Conservation (phyloP, 2,888 invertebrate species). For the Agonopterix alstromeriana region DNA sequence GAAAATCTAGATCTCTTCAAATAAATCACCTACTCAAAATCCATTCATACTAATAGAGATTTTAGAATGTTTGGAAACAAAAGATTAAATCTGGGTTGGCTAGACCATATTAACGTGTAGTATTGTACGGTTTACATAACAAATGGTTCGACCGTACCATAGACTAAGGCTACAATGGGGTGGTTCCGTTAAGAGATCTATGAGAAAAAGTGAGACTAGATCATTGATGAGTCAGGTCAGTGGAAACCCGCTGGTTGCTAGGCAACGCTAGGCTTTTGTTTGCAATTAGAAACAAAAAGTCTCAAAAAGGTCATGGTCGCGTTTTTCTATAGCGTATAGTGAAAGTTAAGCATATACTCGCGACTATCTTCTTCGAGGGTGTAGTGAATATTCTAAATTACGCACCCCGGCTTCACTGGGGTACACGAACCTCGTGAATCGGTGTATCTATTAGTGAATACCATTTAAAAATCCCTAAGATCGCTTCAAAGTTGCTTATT, state of each 20-base stretch:
- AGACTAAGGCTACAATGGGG: slow-evolving; percentile 30
- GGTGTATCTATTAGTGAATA: too few relatives aligned
- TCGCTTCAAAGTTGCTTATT: too few relatives aligned
- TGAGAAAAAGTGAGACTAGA: slow-evolving; percentile 17
- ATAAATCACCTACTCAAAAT: not conserved
- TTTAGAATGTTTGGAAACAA: slow-evolving; percentile 17
- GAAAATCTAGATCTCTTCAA: too few relatives aligned
- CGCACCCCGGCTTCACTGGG: too few relatives aligned
- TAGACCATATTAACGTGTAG: slow-evolving; percentile 38
- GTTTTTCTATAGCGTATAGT: too few relatives aligned
- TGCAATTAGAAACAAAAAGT: not conserved
- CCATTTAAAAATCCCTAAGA: too few relatives aligned
- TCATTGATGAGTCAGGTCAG: slow-evolving; percentile 18
- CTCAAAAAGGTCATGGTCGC: too few relatives aligned
- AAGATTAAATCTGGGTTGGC: slow-evolving; percentile 27
- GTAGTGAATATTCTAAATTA: too few relatives aligned
- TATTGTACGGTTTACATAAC: slow-evolving; percentile 58
- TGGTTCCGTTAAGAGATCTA: slow-evolving; percentile 41
- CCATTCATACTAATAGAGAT: slow-evolving; percentile 3
- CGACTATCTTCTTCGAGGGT: too few relatives aligned
- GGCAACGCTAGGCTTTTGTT: slow-evolving; percentile 6
- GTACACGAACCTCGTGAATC: too few relatives aligned
- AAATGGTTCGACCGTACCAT: slow-evolving; percentile 40
- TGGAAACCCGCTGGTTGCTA: slow-evolving; percentile 13
- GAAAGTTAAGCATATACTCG: too few relatives aligned